Evolutionary conservation across 1,140 invertebrate genomes (phyloP).

Genomic region (Pseudomyrmex pallidus): DNA sequence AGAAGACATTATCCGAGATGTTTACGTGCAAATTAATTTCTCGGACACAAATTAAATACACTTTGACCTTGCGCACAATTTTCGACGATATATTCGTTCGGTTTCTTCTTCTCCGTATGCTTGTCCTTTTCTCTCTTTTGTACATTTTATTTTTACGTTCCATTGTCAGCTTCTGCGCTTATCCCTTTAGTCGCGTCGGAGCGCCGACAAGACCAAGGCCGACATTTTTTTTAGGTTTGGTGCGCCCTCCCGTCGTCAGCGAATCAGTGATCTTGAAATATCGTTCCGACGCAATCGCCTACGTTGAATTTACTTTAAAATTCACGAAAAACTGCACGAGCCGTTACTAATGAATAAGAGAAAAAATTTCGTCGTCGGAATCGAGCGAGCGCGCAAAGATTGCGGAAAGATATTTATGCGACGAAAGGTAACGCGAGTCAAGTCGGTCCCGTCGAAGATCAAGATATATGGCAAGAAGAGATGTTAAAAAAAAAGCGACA

Average conservation of each 20-base stretch:
- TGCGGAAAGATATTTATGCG: conserved; percentile 33
- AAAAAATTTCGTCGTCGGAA: neutral
- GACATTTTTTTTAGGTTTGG: conserved; percentile 39
- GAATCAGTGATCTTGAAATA: conserved; percentile 53
- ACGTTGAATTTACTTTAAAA: conserved; percentile 42
- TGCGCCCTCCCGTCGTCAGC: conserved; percentile 3
- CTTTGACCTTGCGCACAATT: neutral
- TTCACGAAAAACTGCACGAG: conserved; percentile 9
- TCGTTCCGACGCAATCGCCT: conserved; percentile 4
- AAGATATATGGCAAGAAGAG: neutral
- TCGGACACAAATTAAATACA: neutral
- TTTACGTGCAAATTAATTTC: conserved; percentile 6
- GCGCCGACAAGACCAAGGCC: conserved; percentile 25
- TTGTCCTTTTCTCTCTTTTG: neutral
- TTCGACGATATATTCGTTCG: neutral
- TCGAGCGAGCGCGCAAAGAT: neutral
- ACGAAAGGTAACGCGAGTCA: neutral
- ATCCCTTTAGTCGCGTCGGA: conserved; percentile 16
- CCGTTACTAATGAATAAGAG: conserved; percentile 40
- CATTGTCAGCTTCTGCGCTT: conserved; percentile 28
- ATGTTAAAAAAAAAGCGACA: conserved; percentile 8
- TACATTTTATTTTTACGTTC: conserved; percentile 47
- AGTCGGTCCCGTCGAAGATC: neutral
- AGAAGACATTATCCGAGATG: neutral
- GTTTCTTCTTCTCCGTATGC: too few relatives aligned